A percentile compares a stretch with the other conserved stretches of the same genome.
These are phyloP conservation scores for Lamellibrachia satsuma DNA, from an alignment of 2,888 invertebrate genomes.

Conservation along the genomic window DNA sequence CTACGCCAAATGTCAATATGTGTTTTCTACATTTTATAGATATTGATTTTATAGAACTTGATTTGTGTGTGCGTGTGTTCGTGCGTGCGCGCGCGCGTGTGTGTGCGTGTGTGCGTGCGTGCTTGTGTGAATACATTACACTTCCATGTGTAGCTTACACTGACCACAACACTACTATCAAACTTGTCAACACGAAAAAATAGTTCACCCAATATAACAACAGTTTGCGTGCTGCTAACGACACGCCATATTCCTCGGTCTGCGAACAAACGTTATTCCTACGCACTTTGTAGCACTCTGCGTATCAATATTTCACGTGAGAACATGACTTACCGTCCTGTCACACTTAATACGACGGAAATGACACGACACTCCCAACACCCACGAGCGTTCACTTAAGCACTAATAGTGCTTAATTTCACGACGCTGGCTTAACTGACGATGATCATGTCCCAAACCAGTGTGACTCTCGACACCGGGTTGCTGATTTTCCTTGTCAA, in stretches of 20 bases:
- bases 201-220: background rate
- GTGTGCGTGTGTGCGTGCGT: no score
- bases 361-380: background rate
- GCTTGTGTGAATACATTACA: background rate
- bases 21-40: background rate
- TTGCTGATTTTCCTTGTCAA: background rate
- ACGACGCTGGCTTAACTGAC: background rate
- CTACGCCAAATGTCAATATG: background rate
- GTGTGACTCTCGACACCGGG: background rate
- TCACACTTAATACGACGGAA: background rate
- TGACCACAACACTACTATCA: background rate
- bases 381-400: background rate
- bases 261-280: background rate
- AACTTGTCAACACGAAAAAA: background rate
- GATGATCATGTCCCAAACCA: background rate
- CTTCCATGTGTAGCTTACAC: no score
- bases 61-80: background rate
- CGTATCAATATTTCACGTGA: background rate
- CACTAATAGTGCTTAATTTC: background rate
- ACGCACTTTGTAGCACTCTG: background rate
- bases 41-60: background rate
- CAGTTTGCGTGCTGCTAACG: background rate
- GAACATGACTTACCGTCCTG: constrained; percentile 4
- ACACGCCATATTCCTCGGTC: background rate
- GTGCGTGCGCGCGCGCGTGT: no score